Evolutionary conservation across 2,888 invertebrate species (phyloP), one percentile per base, ranked within the genome.

Genomic region (Eucera pruinosa): DNA sequence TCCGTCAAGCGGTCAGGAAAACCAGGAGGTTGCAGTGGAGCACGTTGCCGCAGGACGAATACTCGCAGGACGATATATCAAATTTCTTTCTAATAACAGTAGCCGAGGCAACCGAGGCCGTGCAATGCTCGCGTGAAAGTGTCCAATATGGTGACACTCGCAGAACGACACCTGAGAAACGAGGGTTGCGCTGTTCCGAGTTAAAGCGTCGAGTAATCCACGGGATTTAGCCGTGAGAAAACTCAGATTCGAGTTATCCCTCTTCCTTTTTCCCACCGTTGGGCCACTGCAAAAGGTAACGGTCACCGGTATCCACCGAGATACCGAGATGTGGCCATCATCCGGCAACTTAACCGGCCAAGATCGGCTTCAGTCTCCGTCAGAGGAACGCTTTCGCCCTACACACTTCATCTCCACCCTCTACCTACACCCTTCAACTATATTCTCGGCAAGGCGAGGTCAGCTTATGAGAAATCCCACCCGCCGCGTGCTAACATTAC

Each of bases 401-500:
- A 65, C 65, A n/a, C 65, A 57, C 74, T 74, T 64, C 71, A 67
- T 79, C 79, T 79, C 79, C 80, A 11, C 61, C 27, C 67, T 71
- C n/a, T n/a, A n/a, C n/a, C n/a, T 58, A 74, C 78, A 80, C 83
- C 84, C 81, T 84, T 84, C 84, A 79, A 86, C 86, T 83, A 82
- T 87, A 85, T 88, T 82, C 88, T 74, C 78, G 48, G 78, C 85
- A 75, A 78, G 82, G 74, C 80, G 84, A 84, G 88, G 88, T 86
- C 88, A 89, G 90, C 89, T 90, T 89, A 90, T 89, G 89, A 88
- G 90, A 89, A 90, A 90, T 89, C 90, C 88, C 86, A 86, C 86
- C 85, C 82, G 81, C 86, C 86, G 86, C 84, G 85, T 87, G 82
- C 83, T 83, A 88, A 83, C 89, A 88, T 87, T 82, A 88, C 85